phyloP scores from a whole-genome alignment of 2,113 vertebrate genomes.

The Pelusios castaneus region DNA sequence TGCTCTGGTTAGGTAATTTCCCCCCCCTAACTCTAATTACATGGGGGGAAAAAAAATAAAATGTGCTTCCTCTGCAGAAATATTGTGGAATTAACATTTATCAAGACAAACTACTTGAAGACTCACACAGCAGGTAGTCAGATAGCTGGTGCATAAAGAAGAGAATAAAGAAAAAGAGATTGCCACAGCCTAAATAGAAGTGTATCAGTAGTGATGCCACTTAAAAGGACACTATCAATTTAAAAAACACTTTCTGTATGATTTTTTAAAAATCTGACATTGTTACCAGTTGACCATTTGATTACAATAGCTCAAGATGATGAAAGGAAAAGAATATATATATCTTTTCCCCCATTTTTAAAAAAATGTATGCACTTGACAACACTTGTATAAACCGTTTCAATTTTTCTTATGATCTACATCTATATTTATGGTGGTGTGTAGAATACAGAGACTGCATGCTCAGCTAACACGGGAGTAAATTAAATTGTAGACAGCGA shows the following conservation, averaged over 20 bases:
- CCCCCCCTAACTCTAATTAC: neutral
- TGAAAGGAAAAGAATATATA: neutral
- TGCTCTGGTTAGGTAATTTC: neutral
- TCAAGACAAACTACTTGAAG: neutral
- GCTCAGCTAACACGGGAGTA: neutral
- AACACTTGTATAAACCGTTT: neutral
- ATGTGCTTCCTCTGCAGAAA: neutral
- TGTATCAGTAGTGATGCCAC: neutral
- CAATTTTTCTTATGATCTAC: neutral
- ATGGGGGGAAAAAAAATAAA: neutral
- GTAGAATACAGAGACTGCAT: neutral
- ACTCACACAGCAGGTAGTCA: neutral
- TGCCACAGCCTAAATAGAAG: neutral
- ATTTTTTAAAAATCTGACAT: neutral
- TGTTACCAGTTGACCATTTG: neutral
- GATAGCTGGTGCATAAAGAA: fast-evolving
- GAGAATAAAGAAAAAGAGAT: neutral
- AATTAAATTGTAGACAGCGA: neutral
- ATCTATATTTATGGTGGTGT: neutral
- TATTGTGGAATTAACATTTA: neutral
- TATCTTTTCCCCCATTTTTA: fast-evolving
- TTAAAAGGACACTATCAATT: neutral
- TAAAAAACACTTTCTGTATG: fast-evolving
- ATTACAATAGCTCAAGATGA: neutral
- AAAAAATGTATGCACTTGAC: neutral